Percentiles rank a stretch among this genome's conserved stretches.
phyloP scores from a whole-genome alignment of 35 echinoderm and acorn worm genomes.

The Apostichopus japonicus region DNA sequence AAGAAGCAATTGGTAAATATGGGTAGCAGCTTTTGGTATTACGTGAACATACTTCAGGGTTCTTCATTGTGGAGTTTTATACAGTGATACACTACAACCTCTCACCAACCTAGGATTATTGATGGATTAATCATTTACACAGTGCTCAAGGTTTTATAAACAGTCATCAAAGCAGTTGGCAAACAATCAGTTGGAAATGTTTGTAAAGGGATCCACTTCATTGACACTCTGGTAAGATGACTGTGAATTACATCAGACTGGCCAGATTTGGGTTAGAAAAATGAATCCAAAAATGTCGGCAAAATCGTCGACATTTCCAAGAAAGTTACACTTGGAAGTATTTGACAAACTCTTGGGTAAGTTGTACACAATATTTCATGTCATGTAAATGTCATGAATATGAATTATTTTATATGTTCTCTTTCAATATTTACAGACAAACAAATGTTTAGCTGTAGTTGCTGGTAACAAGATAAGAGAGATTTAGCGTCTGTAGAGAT shows the following conservation, averaged over 20 bases:
- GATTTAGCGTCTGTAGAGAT: not conserved
- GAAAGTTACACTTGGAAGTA: not conserved
- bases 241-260: not conserved
- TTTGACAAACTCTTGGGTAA: constrained; percentile 10
- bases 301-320: constrained; percentile 8
- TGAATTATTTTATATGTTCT: too few relatives aligned
- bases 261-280: not conserved
- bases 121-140: constrained; percentile 28
- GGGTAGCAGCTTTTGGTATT: not conserved
- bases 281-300: not conserved
- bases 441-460: too few relatives aligned
- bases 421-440: too few relatives aligned
- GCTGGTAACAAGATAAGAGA: not conserved
- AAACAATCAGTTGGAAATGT: not conserved
- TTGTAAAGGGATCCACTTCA: not conserved
- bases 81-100: not conserved
- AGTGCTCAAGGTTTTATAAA: not conserved
- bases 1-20: not conserved
- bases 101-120: constrained; percentile 7
- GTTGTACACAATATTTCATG: not conserved
- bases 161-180: not conserved
- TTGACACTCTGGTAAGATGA: not conserved
- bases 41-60: not conserved
- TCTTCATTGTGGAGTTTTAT: not conserved
- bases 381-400: not conserved